A percentile compares a stretch with the other conserved stretches of the same genome.
These are phyloP conservation scores for Bos javanicus DNA, from an alignment of 2,113 vertebrate species.

Conservation along the genomic window DNA sequence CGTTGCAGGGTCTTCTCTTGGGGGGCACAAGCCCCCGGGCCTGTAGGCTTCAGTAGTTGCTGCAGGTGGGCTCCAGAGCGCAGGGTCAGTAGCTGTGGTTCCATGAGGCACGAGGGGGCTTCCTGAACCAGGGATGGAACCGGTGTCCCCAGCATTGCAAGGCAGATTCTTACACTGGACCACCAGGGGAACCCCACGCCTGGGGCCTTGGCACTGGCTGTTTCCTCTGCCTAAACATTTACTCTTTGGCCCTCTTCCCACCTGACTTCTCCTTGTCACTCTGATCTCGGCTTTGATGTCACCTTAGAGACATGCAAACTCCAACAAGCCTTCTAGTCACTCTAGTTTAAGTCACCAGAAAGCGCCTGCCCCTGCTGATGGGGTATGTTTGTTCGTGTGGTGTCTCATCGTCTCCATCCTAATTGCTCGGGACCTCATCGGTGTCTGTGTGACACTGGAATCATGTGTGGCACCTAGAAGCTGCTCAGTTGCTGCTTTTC, in stretches of 20 bases:
- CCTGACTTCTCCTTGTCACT: not conserved
- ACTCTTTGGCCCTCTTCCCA: not conserved
- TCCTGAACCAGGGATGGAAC: not conserved
- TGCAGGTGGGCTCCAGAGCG: not conserved
- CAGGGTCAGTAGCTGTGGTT: rapidly evolving
- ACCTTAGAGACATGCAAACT: not conserved
- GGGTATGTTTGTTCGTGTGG: not conserved
- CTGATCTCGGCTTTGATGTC: not conserved
- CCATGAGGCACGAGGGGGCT: not conserved
- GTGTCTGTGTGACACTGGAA: not conserved
- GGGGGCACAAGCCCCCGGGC: not conserved
- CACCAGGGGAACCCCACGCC: not conserved
- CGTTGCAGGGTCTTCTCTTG: not conserved
- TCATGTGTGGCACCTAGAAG: not conserved
- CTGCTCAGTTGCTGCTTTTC: not conserved
- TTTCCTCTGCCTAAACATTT: not conserved
- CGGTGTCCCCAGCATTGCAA: rapidly evolving
- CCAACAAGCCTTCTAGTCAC: not conserved
- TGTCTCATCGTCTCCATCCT: not conserved
- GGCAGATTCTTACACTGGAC: not conserved
- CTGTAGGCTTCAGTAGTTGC: not conserved
- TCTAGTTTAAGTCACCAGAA: not conserved
- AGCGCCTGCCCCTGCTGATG: rapidly evolving
- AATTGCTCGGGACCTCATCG: not conserved
- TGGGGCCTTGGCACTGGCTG: not conserved